phyloP scores from a whole-genome alignment of 92 coral and sea anemone species.

The Porites lobata region DNA sequence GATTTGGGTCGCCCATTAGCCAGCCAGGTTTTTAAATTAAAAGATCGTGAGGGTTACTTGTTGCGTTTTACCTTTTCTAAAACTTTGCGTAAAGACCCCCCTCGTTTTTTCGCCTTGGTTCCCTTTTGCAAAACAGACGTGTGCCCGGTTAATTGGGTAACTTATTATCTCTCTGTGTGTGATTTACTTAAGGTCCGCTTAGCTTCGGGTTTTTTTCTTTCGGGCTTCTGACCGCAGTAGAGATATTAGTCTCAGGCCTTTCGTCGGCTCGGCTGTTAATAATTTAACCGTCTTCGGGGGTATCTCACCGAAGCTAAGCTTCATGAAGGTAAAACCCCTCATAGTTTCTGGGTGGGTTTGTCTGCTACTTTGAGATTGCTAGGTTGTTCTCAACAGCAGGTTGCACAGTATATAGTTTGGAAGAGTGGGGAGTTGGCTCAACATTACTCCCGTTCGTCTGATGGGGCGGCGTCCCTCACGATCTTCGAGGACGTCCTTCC shows the following conservation, averaged over 20 bases:
- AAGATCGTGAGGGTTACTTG: constrained; percentile 47
- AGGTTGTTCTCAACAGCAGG: constrained; percentile 44
- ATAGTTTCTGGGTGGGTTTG: constrained; percentile 65
- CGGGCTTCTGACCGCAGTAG: constrained; percentile 53
- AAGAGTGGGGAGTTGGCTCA: neutral
- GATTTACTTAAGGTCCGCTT: constrained; percentile 1
- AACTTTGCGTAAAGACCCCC: constrained; percentile 16
- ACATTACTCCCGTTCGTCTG: constrained; percentile 9
- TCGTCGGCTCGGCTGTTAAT: constrained; percentile 53
- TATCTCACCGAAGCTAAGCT: constrained; percentile 40
- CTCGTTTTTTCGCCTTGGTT: constrained; percentile 43
- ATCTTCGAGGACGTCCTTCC: neutral
- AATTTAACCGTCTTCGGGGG: constrained; percentile 48
- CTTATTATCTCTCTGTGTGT: constrained; percentile 51
- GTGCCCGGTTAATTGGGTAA: constrained; percentile 55
- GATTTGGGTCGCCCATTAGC: too few species aligned
- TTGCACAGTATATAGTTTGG: constrained; percentile 53
- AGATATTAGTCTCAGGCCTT: constrained; percentile 51
- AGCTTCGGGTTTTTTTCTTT: constrained; percentile 41
- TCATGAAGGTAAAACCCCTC: constrained; percentile 52
- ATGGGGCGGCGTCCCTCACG: constrained; percentile 1
- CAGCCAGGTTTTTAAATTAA: constrained; percentile 15
- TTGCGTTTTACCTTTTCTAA: constrained; percentile 50
- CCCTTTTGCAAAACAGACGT: constrained; percentile 35
- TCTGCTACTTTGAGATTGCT: constrained; percentile 47